A percentile compares a stretch with the other conserved stretches of the same genome.
Conservation (phyloP, 2,797 vertebrate genomes). For the Coendou prehensilis region DNA sequence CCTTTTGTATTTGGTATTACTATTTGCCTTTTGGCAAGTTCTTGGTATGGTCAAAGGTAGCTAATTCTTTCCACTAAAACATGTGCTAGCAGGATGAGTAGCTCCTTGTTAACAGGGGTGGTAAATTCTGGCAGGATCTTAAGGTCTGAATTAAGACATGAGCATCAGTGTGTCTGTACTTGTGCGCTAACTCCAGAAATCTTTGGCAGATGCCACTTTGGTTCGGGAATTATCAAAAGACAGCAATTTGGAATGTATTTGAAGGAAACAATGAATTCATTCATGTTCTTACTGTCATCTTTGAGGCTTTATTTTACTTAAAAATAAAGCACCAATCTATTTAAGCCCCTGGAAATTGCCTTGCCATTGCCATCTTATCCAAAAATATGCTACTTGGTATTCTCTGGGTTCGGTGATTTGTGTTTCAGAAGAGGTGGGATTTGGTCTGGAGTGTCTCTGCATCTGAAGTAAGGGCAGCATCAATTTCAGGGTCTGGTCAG, state of each 20-base stretch:
- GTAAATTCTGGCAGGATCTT: background rate
- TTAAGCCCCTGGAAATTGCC: background rate
- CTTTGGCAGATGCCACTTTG: background rate
- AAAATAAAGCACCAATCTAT: background rate
- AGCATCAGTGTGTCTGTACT: background rate
- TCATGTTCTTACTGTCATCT: background rate
- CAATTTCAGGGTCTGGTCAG: background rate
- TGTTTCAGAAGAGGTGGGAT: conserved; percentile 6
- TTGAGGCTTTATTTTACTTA: conserved; percentile 22
- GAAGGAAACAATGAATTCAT: conserved; percentile 14
- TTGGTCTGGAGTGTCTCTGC: background rate
- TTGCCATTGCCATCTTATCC: background rate
- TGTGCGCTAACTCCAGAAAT: background rate
- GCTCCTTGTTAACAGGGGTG: background rate
- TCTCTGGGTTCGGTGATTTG: background rate
- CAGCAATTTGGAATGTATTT: background rate
- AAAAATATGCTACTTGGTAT: background rate
- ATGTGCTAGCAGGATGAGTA: background rate
- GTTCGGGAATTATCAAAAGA: conserved; percentile 26
- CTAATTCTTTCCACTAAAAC: conserved; percentile 67
- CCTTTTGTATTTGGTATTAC: conserved; percentile 60
- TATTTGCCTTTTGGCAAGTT: conserved; percentile 53
- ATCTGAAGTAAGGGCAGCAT: background rate
- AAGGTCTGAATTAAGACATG: background rate
- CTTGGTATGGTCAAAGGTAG: background rate